Evolutionary conservation across 2,888 invertebrate genomes (phyloP), one percentile per base, ranked within the genome.

Genomic region (Leptura quadrifasciata): DNA sequence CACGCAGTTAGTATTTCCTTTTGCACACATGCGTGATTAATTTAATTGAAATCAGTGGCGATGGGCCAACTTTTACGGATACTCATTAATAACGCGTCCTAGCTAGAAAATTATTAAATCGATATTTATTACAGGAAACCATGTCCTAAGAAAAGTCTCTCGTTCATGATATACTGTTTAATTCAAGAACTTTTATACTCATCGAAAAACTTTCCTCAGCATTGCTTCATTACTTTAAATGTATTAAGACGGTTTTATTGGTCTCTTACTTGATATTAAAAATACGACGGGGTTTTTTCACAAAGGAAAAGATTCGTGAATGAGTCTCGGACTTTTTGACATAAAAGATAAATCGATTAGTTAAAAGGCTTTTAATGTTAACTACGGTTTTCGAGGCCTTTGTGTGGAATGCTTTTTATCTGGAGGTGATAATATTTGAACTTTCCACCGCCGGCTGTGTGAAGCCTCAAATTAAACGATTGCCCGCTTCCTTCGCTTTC

Each of bases 301-400:
- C 58, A 47, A 47, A 61, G 35, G 18, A 20, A 31, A 17, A 63
- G 9, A 21, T 47, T 35, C 2, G 12, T 10, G 64, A 64, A 64
- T 35, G 15, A 65, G 9, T 21, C 60, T 21, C 15, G 9, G 65
- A 52, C 47, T 47, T 52, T 65, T 65, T 65, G 65, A 47, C 47
- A 24, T 21, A 52, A n/a, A n/a, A 20, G 65, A 47, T 47, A 39
- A 47, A 68, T 68, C 68, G 68, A 68, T 68, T 57, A 55, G 31
- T 57, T 68, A 68, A 68, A 68, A 68, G 68, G 35, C 55, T 68
- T 68, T 57, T 68, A 68, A 68, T 68, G 68, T 57, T 31, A 55
- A 54, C 47, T 35, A 20, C 47, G 20, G 15, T 47, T 52, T 65
- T 52, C 12, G 10, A 4, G 20, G 12, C 31, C 17, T 17, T n/a